These are phyloP conservation scores for Morone chrysops DNA, from an alignment of 2,113 vertebrate species.

Conservation along the genomic window DNA sequence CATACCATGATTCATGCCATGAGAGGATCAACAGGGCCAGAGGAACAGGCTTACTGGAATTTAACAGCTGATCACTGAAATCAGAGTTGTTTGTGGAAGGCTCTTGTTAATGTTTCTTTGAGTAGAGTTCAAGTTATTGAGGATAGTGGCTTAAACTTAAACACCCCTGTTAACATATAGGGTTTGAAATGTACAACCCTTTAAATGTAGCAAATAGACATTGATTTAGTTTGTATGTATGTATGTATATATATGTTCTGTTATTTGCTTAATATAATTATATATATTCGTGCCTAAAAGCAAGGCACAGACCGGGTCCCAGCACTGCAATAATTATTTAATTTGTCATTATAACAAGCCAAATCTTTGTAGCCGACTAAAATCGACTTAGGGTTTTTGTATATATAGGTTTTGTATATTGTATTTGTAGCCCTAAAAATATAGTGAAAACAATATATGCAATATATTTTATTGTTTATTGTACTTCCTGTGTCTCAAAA, in stretches of 20 bases:
- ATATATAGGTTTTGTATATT: background rate
- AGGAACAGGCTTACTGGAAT: constrained; percentile 25
- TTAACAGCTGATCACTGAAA: constrained; percentile 35
- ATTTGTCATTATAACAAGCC: background rate
- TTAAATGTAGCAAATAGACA: background rate
- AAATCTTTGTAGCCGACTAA: background rate
- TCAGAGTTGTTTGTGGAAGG: constrained; percentile 1
- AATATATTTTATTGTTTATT: background rate
- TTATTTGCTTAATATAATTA: background rate
- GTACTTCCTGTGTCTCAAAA: background rate
- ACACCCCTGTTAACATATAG: background rate
- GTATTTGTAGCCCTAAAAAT: background rate
- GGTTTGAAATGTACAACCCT: background rate
- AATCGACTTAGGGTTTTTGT: background rate
- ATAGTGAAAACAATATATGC: background rate
- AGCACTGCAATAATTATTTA: background rate
- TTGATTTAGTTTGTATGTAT: background rate
- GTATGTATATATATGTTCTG: too few relatives aligned
- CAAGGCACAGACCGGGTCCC: background rate
- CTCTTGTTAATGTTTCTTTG: background rate
- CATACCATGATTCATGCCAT: constrained; percentile 1
- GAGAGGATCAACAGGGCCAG: constrained; percentile 18
- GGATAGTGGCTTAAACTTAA: background rate
- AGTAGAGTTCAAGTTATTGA: background rate
- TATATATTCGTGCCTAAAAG: background rate